These are phyloP conservation scores for Myopa tessellatipennis DNA, from an alignment of 2,888 invertebrate genomes.

Conservation along the genomic window DNA sequence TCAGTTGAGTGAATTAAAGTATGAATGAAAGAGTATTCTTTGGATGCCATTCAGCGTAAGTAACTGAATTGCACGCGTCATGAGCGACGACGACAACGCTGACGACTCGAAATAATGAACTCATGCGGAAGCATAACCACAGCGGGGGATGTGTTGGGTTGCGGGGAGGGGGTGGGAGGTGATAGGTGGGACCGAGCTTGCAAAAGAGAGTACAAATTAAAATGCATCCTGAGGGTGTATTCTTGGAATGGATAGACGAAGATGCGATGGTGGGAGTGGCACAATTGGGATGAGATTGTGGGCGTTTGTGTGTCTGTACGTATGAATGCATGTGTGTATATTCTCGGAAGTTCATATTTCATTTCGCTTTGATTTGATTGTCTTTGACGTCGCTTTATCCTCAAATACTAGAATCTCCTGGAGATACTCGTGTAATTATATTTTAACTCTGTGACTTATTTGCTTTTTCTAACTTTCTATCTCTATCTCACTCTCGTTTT, in stretches of 20 bases:
- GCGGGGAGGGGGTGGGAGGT: background rate
- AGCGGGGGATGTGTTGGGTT: background rate
- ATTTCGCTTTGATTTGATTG: conserved; percentile 1
- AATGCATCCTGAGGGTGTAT: conserved; percentile 19
- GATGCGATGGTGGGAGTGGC: background rate
- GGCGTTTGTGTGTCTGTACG: background rate
- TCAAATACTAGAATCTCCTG: background rate
- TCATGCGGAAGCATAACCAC: background rate
- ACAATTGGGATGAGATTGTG: background rate
- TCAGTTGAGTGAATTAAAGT: conserved; percentile 31
- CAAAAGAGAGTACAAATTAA: conserved; percentile 28
- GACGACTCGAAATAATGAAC: conserved; percentile 24
- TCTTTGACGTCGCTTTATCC: background rate
- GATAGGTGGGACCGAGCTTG: background rate
- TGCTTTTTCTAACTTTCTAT: background rate
- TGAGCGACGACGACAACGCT: background rate
- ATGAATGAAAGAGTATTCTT: conserved; percentile 28
- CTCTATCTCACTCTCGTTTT: background rate
- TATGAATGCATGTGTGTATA: too few species aligned
- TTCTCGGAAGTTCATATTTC: background rate
- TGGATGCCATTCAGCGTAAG: conserved; percentile 20
- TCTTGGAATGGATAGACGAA: background rate
- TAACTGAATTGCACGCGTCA: conserved; percentile 28
- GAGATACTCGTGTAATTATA: too few species aligned
- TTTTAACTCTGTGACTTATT: background rate